Conservation (phyloP, 2,888 invertebrate genomes). For the Galerucella nymphaeae region DNA sequence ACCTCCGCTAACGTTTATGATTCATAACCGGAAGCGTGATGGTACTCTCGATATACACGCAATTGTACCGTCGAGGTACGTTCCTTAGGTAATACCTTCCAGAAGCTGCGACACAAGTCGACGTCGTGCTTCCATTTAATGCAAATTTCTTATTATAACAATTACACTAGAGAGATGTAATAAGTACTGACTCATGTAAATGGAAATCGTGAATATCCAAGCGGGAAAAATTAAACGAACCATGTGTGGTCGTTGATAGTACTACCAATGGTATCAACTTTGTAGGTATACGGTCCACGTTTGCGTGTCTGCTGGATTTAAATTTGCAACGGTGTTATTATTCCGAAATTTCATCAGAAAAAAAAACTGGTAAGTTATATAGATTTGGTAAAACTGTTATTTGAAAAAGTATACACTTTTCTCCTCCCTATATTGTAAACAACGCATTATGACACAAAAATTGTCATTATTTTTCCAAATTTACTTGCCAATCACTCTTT, state of each 20-base stretch:
- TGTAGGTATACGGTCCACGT: background rate
- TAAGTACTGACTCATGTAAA: slow-evolving; percentile 54
- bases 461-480: too few relatives aligned
- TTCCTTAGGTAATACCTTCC: slow-evolving; percentile 26
- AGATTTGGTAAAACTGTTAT: too few relatives aligned
- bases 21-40: slow-evolving; percentile 33
- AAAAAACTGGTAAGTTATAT: too few relatives aligned
- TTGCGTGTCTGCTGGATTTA: background rate
- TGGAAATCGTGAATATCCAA: slow-evolving; percentile 52
- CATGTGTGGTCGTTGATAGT: slow-evolving; percentile 20
- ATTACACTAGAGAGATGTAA: slow-evolving; percentile 52
- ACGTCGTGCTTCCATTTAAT: slow-evolving; percentile 55
- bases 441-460: too few relatives aligned
- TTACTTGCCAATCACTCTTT: too few relatives aligned
- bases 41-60: slow-evolving; percentile 18
- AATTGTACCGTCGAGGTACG: slow-evolving; percentile 10
- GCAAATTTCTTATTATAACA: slow-evolving; percentile 55
- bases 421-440: too few relatives aligned
- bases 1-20: slow-evolving; percentile 23
- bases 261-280: background rate
- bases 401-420: too few relatives aligned
- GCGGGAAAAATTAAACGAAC: slow-evolving; percentile 12
- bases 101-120: slow-evolving; percentile 42
- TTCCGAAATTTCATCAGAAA: too few relatives aligned
- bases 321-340: background rate